These are phyloP conservation scores for Apantesis nais DNA, from an alignment of 2,888 invertebrate species.

Conservation along the genomic window DNA sequence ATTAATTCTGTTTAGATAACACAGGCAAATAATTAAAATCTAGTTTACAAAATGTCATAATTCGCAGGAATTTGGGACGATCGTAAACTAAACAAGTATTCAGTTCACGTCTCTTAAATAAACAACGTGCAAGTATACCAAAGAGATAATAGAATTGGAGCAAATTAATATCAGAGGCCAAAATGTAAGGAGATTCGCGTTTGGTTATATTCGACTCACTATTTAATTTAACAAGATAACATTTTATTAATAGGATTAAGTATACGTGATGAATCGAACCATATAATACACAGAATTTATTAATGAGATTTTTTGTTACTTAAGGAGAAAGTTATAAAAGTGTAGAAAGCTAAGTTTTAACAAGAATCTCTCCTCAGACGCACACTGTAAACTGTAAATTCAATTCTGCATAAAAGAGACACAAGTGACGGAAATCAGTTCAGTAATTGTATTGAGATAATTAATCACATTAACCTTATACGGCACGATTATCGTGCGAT, in stretches of 20 bases:
- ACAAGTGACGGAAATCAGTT: constrained; percentile 16
- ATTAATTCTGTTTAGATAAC: background rate
- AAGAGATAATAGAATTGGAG: constrained; percentile 42
- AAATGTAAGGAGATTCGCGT: background rate
- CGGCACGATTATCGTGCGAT: constrained; percentile 3
- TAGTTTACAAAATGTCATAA: constrained; percentile 8
- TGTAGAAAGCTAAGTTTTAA: background rate
- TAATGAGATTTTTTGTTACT: background rate
- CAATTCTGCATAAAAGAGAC: background rate
- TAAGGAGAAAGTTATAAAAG: background rate
- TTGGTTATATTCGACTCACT: background rate
- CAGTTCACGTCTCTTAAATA: constrained; percentile 11
- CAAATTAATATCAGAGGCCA: constrained; percentile 26
- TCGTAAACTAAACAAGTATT: constrained; percentile 18
- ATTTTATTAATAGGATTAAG: background rate
- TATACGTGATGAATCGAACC: background rate
- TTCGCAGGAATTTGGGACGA: constrained; percentile 15
- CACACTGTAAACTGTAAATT: background rate
- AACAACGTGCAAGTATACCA: constrained; percentile 9
- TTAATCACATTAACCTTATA: constrained; percentile 14
- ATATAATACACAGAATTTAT: background rate
- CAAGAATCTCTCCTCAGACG: background rate
- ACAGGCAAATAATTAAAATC: background rate
- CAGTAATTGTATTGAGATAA: constrained; percentile 18
- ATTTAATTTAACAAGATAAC: background rate